These are phyloP conservation scores for Neocrepidodera transversa DNA, from an alignment of 2,888 invertebrate species.

Conservation along the genomic window DNA sequence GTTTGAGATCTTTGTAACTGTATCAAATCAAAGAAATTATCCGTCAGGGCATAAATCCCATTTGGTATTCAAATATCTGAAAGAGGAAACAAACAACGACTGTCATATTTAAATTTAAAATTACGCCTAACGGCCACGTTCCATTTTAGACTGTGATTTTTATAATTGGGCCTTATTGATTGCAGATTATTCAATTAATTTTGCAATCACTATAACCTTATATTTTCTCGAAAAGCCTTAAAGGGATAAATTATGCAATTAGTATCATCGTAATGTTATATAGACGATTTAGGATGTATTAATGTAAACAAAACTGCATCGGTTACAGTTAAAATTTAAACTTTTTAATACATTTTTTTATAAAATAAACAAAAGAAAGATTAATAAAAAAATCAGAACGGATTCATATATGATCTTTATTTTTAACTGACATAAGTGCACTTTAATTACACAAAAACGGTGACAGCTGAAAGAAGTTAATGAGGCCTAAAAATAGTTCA, in stretches of 20 bases:
- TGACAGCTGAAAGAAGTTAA: conserved; percentile 33
- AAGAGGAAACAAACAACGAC: conserved; percentile 12
- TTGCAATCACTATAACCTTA: conserved; percentile 1
- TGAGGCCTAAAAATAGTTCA: conserved; percentile 32
- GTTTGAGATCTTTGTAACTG: background rate
- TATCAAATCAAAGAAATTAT: conserved; percentile 1
- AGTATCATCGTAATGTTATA: too few species aligned
- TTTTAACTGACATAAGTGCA: conserved; percentile 33
- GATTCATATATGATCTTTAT: conserved; percentile 22
- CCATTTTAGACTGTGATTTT: conserved; percentile 12
- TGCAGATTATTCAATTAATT: conserved; percentile 11
- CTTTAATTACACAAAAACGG: conserved; percentile 39
- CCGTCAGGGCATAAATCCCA: background rate
- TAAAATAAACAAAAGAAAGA: too few species aligned
- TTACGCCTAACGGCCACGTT: conserved; percentile 6
- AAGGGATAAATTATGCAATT: conserved; percentile 1
- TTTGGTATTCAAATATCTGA: conserved; percentile 12
- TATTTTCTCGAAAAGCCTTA: background rate
- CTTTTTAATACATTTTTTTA: too few species aligned
- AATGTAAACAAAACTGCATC: too few species aligned
- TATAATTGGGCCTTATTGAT: background rate
- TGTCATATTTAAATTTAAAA: conserved; percentile 22
- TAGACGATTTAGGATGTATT: too few species aligned
- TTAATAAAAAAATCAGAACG: too few species aligned
- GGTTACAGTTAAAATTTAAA: too few species aligned